These are phyloP conservation scores for Phyllostomus discolor DNA, from an alignment of 2,113 vertebrate species.

Conservation along the genomic window DNA sequence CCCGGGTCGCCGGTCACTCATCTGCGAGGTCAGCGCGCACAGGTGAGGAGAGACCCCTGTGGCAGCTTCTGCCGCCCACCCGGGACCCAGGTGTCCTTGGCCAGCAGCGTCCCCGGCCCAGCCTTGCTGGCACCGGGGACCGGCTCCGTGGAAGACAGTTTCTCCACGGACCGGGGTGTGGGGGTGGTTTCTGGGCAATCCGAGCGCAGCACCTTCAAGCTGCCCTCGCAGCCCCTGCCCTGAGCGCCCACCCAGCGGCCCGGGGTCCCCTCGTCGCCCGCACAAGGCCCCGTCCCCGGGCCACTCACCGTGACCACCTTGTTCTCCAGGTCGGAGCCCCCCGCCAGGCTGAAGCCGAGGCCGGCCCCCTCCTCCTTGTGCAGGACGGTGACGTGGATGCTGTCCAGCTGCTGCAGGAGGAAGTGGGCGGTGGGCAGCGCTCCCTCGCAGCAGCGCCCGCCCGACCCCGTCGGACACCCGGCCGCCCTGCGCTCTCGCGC, in stretches of 20 bases:
- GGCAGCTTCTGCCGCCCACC: background rate
- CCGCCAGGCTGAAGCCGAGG: slow-evolving; percentile 95
- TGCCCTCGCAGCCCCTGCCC: too few relatives aligned
- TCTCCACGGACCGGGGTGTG: too few relatives aligned
- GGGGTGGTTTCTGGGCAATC: too few relatives aligned
- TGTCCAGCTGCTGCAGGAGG: slow-evolving; percentile 86
- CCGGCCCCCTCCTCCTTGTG: slow-evolving; percentile 94
- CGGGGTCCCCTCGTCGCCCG: too few relatives aligned
- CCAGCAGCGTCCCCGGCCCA: too few relatives aligned
- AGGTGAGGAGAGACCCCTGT: background rate
- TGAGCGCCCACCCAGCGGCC: too few relatives aligned
- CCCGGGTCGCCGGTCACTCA: background rate
- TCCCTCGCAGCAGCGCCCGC: accelerated
- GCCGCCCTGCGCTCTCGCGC: too few relatives aligned
- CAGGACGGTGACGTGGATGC: slow-evolving; percentile 92
- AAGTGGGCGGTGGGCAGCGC: background rate
- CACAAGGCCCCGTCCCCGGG: too few relatives aligned
- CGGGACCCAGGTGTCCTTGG: background rate
- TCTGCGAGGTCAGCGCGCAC: background rate
- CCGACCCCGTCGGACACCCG: background rate
- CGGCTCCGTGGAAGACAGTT: too few relatives aligned
- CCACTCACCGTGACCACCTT: slow-evolving; percentile 89
- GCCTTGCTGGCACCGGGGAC: too few relatives aligned
- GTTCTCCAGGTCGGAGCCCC: slow-evolving; percentile 91
- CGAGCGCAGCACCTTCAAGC: too few relatives aligned